Evolutionary conservation across 1,140 invertebrate genomes (phyloP), one percentile per base, ranked within the genome.

Genomic region (Trachelipus rathkii): DNA sequence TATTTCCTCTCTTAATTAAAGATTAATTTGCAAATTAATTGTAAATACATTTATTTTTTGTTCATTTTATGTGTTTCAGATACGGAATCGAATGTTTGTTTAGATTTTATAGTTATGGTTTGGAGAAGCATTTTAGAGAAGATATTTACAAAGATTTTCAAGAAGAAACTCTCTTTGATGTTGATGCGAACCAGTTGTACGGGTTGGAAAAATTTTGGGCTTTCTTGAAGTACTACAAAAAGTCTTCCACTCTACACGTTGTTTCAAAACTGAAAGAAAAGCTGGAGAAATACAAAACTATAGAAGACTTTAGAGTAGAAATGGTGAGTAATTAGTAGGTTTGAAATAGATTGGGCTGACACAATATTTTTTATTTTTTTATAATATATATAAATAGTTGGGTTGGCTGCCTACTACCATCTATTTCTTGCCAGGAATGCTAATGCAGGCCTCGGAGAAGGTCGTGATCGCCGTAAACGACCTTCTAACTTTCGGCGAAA

Each of bases 191-290:
- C 86, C 95, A 99, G 87, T 86, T 98, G 21, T 99, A 99, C 87
- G 97, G 97, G 60, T 86, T 99, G 69, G 97, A 99, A 86, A 99
- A 99, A 85, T 99, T 99, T 86, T 98, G 96, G 95, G 96, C 96
- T 66, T 99, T 98, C 87, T 86, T 97, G 8, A 98, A 98, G 85
- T 96, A 95, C 87, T 95, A 94, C 85, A 83, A 82, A 67, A 78
- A 84, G 72, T 76, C 79, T 53, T 79, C 75, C 43, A 90, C 91
- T 74, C 87, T 98, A 33, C 89, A 92, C 75, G 92, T 98, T 23
- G 90, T 95, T 81, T 87, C 92, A 7, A 90, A 91, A 82, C 86
- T 99, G 60, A 88, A 90, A 77, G 91, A 91, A 70, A 92, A 92
- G 84, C 85, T 99, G 60, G 89, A 89, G 44, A 94, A 93, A 83